Evolutionary conservation across 2,797 vertebrate species (phyloP), one percentile per base, ranked within the genome.

Genomic region (Sebastiscus tertius): DNA sequence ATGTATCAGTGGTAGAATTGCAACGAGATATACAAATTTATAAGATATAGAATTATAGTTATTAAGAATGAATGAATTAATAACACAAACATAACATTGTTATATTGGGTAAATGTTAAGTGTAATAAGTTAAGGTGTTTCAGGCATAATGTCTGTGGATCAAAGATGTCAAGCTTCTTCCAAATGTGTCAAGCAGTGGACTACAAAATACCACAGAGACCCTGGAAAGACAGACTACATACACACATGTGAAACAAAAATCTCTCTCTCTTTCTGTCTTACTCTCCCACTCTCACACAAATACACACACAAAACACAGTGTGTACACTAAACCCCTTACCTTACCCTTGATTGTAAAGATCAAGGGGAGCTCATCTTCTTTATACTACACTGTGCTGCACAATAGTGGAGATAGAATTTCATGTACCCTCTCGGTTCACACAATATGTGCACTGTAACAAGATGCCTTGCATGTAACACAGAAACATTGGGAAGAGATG

Each of bases 401-500:
- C 74, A 88, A 73, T 54, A 75, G 72, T 31, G 27, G 26, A 60
- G 77, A 54, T 90, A 82, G 74, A 81, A 81, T 89, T 84, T 81
- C 87, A 85, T 80, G 75, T 64, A 49, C 59, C 60, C 65, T 80
- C 74, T 77, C 36, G 3, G 39, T 58, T 77, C 83, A 86, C 76
- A 76, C 64, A 77, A 63, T 61, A 83, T 73, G 75, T 49, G 63
- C 60, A 46, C 71, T 86, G 90, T 86, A 88, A 91, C 36, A 77
- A 79, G 79, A 92, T 80, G 39, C 72, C 70, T 14, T 56, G 14
- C 26, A 1, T 29, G 52, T 65, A 69, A 81, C 68, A 60, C 62
- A 71, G 42, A 86, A 52, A 56, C 81, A 46, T 62, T 71, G 16
- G 0, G 63, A 63, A 75, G 49, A 65, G 49, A 80, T 8, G 34